Percentiles rank a stretch among this genome's conserved stretches.
Evolutionary conservation across 2,797 vertebrate species (phyloP).

Genomic region (Spinibarbus caldwelli): DNA sequence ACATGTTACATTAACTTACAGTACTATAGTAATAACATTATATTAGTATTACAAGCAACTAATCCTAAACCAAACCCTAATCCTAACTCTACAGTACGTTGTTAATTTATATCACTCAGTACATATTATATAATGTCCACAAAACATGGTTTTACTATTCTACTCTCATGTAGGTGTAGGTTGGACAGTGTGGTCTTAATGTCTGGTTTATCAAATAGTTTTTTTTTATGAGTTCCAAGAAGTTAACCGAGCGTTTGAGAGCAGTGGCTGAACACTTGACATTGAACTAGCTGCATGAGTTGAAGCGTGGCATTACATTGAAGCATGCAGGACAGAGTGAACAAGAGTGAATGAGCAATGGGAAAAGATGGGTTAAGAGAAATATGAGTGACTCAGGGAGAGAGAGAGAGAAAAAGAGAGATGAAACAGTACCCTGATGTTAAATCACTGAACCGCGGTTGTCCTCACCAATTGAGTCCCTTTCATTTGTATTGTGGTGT

Average conservation of each 20-base stretch:
- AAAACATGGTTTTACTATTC: neutral
- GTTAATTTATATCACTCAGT: neutral
- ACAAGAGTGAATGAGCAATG: neutral
- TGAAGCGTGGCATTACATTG: conserved; percentile 31
- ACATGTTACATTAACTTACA: neutral
- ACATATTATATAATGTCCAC: neutral
- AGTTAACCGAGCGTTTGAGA: neutral
- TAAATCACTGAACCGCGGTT: conserved; percentile 52
- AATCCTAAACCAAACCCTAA: neutral
- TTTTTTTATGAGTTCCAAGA: neutral
- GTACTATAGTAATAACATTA: neutral
- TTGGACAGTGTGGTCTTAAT: neutral
- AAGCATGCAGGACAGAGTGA: neutral
- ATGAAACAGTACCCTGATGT: conserved; percentile 50
- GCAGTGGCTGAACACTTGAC: neutral
- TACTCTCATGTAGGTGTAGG: neutral
- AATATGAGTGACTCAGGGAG: conserved; percentile 41
- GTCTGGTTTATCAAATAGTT: neutral
- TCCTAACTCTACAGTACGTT: neutral
- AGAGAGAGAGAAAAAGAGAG: neutral
- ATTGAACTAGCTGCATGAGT: neutral
- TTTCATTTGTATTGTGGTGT: conserved; percentile 59
- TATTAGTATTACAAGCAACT: neutral
- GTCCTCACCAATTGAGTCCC: conserved; percentile 61
- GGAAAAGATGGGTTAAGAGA: conserved; percentile 18